phyloP scores from a whole-genome alignment of 2,797 vertebrate species.

The Acropternis orthonyx region DNA sequence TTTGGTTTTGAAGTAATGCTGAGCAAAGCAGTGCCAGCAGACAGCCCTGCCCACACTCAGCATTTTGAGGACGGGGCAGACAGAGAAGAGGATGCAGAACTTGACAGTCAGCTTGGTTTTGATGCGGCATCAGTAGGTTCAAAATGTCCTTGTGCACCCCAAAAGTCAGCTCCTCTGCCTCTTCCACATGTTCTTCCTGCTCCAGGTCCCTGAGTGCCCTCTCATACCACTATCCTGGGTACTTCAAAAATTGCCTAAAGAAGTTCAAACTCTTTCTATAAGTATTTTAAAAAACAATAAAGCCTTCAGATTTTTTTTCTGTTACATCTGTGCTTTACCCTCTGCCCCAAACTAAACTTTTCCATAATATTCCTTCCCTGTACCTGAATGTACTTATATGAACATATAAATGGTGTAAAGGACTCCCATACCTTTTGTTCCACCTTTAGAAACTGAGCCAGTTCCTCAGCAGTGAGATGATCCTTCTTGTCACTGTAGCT shows the following conservation, averaged over 20 bases:
- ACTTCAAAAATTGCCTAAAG: background rate
- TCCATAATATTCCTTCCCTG: background rate
- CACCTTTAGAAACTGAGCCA: constrained; percentile 87
- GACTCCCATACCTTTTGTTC: constrained; percentile 87
- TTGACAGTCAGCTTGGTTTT: background rate
- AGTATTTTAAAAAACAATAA: background rate
- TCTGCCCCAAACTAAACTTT: background rate
- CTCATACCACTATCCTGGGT: background rate
- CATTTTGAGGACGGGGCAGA: fast-evolving
- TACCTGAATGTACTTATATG: background rate
- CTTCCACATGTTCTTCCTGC: background rate
- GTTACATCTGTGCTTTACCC: background rate
- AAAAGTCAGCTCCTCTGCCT: background rate
- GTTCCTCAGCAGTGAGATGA: constrained; percentile 89
- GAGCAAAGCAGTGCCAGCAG: background rate
- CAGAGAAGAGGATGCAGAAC: background rate
- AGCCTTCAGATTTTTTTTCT: background rate
- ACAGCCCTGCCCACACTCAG: background rate
- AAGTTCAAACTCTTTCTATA: background rate
- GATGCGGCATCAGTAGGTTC: background rate
- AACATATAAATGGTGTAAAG: too few relatives aligned
- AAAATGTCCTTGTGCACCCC: background rate
- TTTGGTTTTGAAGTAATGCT: background rate
- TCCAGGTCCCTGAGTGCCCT: background rate
- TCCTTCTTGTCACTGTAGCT: constrained; percentile 96